Evolutionary conservation across 1,140 invertebrate genomes (phyloP), one percentile per base, ranked within the genome.

Genomic region (Trichonephila clavata): DNA sequence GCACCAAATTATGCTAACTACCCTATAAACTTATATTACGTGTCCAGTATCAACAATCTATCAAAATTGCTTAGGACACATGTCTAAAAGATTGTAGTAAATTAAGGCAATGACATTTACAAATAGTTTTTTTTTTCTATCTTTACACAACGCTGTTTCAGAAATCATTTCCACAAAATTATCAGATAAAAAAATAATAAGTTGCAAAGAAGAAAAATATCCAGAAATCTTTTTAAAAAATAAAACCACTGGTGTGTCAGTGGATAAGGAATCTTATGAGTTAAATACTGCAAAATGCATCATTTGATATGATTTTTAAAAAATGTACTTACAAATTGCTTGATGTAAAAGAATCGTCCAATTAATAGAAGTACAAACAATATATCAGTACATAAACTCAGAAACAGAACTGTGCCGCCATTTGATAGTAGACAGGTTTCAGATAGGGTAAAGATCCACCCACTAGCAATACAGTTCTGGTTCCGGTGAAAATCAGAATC

Each of bases 401-500:
- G 68, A 60, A 81, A 81, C 81, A 81, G 32, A 81, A 77, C 81
- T 32, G 60, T n/a, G 77, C 89, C 89, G 71, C 77, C 89, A 90
- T 90, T 90, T 60, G 68, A 90, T 14, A 81, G 77, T 39, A 39
- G 13, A 60, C 43, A 90, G 43, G 13, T 32, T 59, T 84, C 24
- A 27, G 20, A 39, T 24, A 89, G 63, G 71, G 61, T 81, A 80
- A 80, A 60, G 89, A 90, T 90, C 59, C 89, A 90, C 89, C 89
- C 89, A 90, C 71, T 90, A 71, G 39, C 21, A 21, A 84, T 61
- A 68, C 89, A 80, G 50, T 81, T 90, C 89, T 71, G 89, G 77
- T 90, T 90, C 89, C 89, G 89, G 89, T 90, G 71, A 90, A 57
- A 39, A 61, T 20, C 16, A 39, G 39, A 43, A 68, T 77, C 18